Percentiles rank a stretch among this genome's conserved stretches.
phyloP scores from a whole-genome alignment of 2,113 vertebrate species.

The Antennarius striatus region DNA sequence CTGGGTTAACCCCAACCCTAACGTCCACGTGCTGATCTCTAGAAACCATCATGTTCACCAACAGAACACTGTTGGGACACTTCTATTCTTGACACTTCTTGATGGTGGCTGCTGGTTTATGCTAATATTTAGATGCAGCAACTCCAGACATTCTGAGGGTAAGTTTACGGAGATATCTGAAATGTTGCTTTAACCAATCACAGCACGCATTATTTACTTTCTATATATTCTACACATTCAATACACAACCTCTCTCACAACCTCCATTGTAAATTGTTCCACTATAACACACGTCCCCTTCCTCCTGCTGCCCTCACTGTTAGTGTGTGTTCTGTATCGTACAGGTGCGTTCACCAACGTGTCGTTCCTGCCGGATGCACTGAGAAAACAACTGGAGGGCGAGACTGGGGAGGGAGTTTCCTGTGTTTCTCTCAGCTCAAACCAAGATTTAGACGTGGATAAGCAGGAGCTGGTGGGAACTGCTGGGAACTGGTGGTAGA shows the following conservation, averaged over 20 bases:
- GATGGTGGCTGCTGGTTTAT: no score
- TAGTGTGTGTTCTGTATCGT: slow-evolving; percentile 11
- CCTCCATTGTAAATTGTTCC: slow-evolving; percentile 21
- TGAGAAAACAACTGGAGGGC: slow-evolving; percentile 42
- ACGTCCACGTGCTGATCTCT: no score
- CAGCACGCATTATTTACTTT: no score
- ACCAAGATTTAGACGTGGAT: background rate
- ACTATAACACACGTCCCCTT: slow-evolving; percentile 7
- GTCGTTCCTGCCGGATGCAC: slow-evolving; percentile 1
- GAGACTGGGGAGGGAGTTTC: slow-evolving; percentile 50
- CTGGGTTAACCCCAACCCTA: no score
- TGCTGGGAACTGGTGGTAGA: background rate
- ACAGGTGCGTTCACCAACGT: slow-evolving; percentile 48
- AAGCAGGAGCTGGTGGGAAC: background rate
- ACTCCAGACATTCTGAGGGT: no score
- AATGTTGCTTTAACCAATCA: no score
- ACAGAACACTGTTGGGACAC: no score
- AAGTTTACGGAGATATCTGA: no score
- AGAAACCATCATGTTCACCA: no score
- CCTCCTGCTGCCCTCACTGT: slow-evolving; percentile 16
- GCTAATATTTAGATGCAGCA: no score
- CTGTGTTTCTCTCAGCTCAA: slow-evolving; percentile 57
- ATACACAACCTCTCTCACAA: slow-evolving; percentile 40
- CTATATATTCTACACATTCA: background rate
- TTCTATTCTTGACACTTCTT: no score